These are phyloP conservation scores for Notarius quadriscutis DNA, from an alignment of 2,113 vertebrate species.

Conservation along the genomic window DNA sequence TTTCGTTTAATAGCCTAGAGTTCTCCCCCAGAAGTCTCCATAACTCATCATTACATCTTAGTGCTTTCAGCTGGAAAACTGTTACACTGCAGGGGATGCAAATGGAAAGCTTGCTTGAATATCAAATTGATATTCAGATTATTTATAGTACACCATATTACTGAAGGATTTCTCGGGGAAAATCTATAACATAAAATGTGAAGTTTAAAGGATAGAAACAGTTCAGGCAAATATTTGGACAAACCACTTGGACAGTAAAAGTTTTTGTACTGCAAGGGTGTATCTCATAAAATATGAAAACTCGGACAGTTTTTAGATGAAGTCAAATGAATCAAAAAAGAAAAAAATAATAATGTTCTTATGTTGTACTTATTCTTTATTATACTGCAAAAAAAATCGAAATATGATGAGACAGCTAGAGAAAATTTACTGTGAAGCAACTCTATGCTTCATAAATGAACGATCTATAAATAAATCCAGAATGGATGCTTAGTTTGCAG, in stretches of 20 bases:
- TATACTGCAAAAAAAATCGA: slow-evolving; percentile 8
- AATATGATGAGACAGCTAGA: slow-evolving; percentile 7
- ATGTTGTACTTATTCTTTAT: neutral
- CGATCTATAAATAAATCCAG: slow-evolving; percentile 45
- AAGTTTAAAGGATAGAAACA: neutral
- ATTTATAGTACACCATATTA: slow-evolving; percentile 24
- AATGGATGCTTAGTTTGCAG: slow-evolving; percentile 20
- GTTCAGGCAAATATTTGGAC: neutral
- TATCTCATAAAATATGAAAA: neutral
- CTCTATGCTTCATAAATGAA: slow-evolving; percentile 22
- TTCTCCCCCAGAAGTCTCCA: slow-evolving; percentile 25
- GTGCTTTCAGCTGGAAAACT: slow-evolving; percentile 37
- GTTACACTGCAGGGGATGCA: slow-evolving; percentile 18
- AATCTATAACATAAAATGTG: neutral
- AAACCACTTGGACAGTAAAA: neutral
- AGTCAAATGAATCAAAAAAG: neutral
- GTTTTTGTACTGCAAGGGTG: neutral
- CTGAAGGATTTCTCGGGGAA: neutral
- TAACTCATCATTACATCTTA: slow-evolving; percentile 41
- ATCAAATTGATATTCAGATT: slow-evolving; percentile 39
- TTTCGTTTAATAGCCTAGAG: slow-evolving; percentile 23
- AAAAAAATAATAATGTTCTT: neutral
- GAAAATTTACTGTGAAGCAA: slow-evolving; percentile 20
- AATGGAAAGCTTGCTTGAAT: slow-evolving; percentile 27
- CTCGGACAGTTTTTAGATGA: neutral